Conservation (phyloP, 1,140 invertebrate species). For the Homalodisca vitripennis region DNA sequence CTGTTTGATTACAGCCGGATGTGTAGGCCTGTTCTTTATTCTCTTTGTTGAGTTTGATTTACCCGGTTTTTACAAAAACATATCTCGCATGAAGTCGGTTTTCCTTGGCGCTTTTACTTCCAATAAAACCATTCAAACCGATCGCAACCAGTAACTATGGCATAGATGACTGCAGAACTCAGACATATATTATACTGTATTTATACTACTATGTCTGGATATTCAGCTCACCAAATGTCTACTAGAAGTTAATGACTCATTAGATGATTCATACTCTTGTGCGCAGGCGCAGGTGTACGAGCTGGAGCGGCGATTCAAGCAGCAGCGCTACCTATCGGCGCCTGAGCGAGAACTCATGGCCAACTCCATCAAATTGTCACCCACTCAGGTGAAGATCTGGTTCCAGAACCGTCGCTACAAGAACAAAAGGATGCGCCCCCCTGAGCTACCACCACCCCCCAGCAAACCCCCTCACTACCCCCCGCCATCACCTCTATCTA, state of each 20-base stretch:
- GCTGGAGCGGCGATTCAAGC: constrained; percentile 63
- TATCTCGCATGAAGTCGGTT: too few relatives aligned
- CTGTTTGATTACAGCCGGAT: too few relatives aligned
- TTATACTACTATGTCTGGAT: not conserved
- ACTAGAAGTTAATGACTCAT: too few relatives aligned
- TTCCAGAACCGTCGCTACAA: constrained; percentile 68
- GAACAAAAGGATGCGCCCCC: constrained; percentile 48
- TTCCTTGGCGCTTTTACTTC: too few relatives aligned
- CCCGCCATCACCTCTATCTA: not conserved
- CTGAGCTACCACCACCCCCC: not conserved
- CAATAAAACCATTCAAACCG: too few relatives aligned
- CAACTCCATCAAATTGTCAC: constrained; percentile 51
- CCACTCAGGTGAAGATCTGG: constrained; percentile 59
- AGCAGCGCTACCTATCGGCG: constrained; percentile 67
- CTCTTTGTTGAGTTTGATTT: too few relatives aligned
- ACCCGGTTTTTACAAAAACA: too few relatives aligned
- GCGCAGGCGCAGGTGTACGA: constrained; percentile 76
- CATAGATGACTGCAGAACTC: too few relatives aligned
- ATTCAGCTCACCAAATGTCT: not conserved
- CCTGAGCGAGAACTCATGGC: constrained; percentile 66
- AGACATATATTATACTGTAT: not conserved
- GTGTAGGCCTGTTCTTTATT: too few relatives aligned
- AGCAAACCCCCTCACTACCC: not conserved
- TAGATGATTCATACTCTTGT: constrained; percentile 33
- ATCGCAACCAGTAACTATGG: too few relatives aligned